Evolutionary conservation across 2,797 vertebrate genomes (phyloP), one percentile per base, ranked within the genome.

Genomic region (Gephyroberyx darwinii): DNA sequence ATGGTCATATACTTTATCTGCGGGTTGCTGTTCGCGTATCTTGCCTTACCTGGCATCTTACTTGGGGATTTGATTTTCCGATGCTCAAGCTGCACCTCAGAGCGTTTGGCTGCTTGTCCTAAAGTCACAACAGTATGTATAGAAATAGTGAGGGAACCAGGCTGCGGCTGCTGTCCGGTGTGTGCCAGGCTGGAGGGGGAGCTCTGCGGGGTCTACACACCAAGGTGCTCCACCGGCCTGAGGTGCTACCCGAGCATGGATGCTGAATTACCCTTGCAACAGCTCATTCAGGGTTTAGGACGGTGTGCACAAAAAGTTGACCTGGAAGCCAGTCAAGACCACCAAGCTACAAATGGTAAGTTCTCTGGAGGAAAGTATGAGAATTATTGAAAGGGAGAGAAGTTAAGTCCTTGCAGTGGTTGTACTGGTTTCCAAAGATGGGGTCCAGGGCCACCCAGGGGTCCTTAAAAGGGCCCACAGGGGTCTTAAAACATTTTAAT

Each of bases 141-240:
- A 0, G 95, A 97, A 88, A 92, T 96, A 37, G 96, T 97, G 78
- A 91, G 97, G 65, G 97, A 97, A 81, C 95, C 96, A 0, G 96
- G 96, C 83, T 98, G 97, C 63, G 97, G 97, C 69, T 98, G 96
- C 93, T 98, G 97, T 88, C 94, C 95, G 0, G 94, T 96, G 75
- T 98, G 96, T 77, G 96, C 96, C 77, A 91, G 94, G 70, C 80
- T 90, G 83, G 93, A 94, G 81, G 95, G 95, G 37, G 95, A 98
- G 84, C 80, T 90, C 0, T 98, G 97, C 67, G 96, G 96, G 30
- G 96, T 98, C 37, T 98, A 98, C 90, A 95, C 95, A 1, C 95
- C 95, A 0, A 92, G 95, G 77, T 98, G 97, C 91, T 94, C 92
- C 75, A 90, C 81, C 30, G 94, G 95, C 35, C 91, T 96, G 71